These are phyloP conservation scores for Zaprionus inermis DNA, from an alignment of 1,140 invertebrate genomes.

Conservation along the genomic window DNA sequence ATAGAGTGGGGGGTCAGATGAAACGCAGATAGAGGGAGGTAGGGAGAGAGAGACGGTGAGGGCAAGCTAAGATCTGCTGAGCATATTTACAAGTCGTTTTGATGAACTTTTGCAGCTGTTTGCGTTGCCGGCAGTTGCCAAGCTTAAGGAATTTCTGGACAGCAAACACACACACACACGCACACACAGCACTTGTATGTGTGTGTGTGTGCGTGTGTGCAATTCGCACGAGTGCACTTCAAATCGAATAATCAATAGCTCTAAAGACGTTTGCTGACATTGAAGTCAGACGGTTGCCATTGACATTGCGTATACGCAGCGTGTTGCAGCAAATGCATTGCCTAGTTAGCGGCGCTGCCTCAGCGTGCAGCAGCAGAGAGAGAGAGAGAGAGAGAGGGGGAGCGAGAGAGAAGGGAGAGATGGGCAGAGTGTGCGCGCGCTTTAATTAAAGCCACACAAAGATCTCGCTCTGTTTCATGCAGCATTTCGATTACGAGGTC, in stretches of 20 bases:
- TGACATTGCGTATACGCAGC: conserved; percentile 53
- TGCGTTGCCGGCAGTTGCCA: neutral
- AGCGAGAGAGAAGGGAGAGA: no score
- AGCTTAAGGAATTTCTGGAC: neutral
- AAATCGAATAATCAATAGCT: conserved; percentile 67
- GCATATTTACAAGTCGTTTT: conserved; percentile 10
- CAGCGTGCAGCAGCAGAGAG: no score
- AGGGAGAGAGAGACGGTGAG: neutral
- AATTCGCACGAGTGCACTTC: conserved; percentile 54
- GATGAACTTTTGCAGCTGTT: conserved; percentile 14
- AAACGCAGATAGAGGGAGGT: neutral
- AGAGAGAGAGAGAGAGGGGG: no score
- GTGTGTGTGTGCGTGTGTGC: conserved; percentile 22
- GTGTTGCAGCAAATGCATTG: conserved; percentile 13
- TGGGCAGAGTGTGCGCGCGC: no score
- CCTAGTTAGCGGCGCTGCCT: conserved; percentile 18
- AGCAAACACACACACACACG: neutral
- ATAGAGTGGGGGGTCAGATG: no score
- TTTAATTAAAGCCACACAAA: neutral
- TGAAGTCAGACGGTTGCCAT: neutral
- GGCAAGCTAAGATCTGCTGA: neutral
- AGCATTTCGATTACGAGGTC: conserved; percentile 2
- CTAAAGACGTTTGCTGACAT: conserved; percentile 12
- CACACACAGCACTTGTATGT: conserved; percentile 2
- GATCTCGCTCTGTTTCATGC: conserved; percentile 3